Conservation (phyloP, 2,113 vertebrate species). For the human region GRCh38 chr2:191818001-191818500, state of each 20-base stretch:
- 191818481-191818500: constrained; percentile 1
- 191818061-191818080: neutral
- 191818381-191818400: constrained; percentile 16
- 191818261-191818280: neutral
- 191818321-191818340: neutral
- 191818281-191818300: neutral
- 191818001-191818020: neutral
- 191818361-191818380: neutral
- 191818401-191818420: neutral
- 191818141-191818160: neutral
- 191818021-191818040: neutral
- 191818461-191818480: neutral
- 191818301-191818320: neutral
- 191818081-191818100: neutral
- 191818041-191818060: neutral
- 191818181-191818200: neutral
- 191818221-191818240: neutral
- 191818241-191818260: neutral
- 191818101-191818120: neutral
- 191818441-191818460: neutral
- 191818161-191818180: neutral
- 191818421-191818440: constrained; percentile 30
- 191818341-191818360: constrained; percentile 9
- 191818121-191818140: neutral
- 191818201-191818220: neutral